phyloP scores from a whole-genome alignment of 2,888 invertebrate species.

The Drosophila merina region DNA sequence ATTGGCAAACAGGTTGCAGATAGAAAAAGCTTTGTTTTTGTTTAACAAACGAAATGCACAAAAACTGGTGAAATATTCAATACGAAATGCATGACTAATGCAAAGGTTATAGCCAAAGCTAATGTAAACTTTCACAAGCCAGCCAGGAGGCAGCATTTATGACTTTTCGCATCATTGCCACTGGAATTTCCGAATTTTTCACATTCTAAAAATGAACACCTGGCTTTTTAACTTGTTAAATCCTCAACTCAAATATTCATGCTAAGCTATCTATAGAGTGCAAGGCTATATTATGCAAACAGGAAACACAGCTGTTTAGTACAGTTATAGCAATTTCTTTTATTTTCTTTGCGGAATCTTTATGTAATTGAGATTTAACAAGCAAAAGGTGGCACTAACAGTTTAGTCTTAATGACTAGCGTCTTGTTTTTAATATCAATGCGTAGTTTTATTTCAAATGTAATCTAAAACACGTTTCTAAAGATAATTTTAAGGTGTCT shows the following conservation, averaged over 20 bases:
- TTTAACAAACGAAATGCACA: slow-evolving; percentile 43
- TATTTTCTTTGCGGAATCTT: not conserved
- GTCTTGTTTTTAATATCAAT: not conserved
- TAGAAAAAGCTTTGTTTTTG: slow-evolving; percentile 56
- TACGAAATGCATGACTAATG: slow-evolving; percentile 54
- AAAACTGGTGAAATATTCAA: slow-evolving; percentile 21
- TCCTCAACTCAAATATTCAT: too few species aligned
- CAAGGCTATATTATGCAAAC: not conserved
- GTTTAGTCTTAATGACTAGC: too few species aligned
- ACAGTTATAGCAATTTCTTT: not conserved
- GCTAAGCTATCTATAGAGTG: too few species aligned
- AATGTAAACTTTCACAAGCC: not conserved
- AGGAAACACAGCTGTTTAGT: slow-evolving; percentile 17
- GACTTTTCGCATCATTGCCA: not conserved
- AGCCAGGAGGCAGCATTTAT: too few species aligned
- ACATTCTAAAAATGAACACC: not conserved
- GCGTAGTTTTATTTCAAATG: not conserved
- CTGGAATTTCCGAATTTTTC: not conserved
- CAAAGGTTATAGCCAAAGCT: slow-evolving; percentile 50
- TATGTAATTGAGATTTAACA: not conserved
- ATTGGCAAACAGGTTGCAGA: slow-evolving; percentile 73
- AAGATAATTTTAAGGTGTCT: too few species aligned
- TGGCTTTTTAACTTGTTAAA: too few species aligned
- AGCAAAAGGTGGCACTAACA: too few species aligned
- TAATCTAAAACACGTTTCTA: not conserved